Evolutionary conservation across 2,888 invertebrate genomes (phyloP), one percentile per base, ranked within the genome.

Genomic region (Idaea aversata): DNA sequence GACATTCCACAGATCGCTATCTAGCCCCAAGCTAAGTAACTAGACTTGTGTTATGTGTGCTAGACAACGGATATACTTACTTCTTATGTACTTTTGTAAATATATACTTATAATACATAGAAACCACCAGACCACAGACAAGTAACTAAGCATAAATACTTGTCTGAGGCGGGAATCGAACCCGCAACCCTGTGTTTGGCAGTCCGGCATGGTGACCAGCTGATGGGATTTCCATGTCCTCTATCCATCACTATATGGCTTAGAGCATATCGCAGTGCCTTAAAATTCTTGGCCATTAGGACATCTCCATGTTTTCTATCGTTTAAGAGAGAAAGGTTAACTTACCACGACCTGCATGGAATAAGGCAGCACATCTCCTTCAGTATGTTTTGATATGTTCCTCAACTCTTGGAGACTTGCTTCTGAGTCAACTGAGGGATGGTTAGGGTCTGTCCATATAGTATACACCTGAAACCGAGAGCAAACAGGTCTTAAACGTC

Each of bases 291-390:
- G 13, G 7, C 7, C 47, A 3, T 47, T 10, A 4, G 10, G 36
- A 10, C 36, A 36, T 36, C 5, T 36, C 10, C 10, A 36, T 36
- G 36, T 36, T 36, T 36, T 36, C n/a, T n/a, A n/a, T n/a, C 36
- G 6, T 36, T 36, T 5, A 36, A 36, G 1, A 10, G 10, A 0
- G 36, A 36, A 25, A 25, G 5, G 7, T 4, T 10, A 10, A 70
- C 80, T 78, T 71, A 91, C 92, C 83, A 62, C 67, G 0, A 85
- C 81, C 70, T 89, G 86, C 13, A 91, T 65, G 2, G 88, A 86
- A 66, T 91, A 91, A 0, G 88, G 86, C 6, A 91, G 77, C 0
- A 92, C 85, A 13, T 89, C 91, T 0, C 92, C 92, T 65, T 91
- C 92, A 0, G 91, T 92, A 61, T 91, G 87, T 1, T 79, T 76